Base-by-base conservation (phyloP, 2,888 invertebrate species). In the Philereme transversata region DNA sequence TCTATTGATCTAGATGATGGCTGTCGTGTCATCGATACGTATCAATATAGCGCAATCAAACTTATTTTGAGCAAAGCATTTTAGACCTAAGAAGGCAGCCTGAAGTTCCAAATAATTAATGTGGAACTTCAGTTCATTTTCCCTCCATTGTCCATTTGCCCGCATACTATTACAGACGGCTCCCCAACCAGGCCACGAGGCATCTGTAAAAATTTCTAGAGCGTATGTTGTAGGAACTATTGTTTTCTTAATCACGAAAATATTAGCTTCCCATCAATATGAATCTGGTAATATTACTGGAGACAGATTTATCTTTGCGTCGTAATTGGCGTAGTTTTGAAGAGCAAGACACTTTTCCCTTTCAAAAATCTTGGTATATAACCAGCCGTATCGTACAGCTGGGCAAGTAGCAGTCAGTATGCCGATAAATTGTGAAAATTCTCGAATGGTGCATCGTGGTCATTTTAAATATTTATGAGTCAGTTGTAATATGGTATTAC, bases 21-120 rank as follows among this genome's bases (percentile, higher is more conserved):
- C 63, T 7, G 59, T 65, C 1, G 62, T 62, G 22, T 65, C 62
- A 36, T 65, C 62, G 1, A 62, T 45, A 9, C 57, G 57, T n/a
- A 57, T 6, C n/a, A 57, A 45, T 7, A 57, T 46, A 22, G 34
- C 5, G 36, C 57, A 51, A 4, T 40, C 7, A 50, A n/a, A n/a
- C n/a, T n/a, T n/a, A n/a, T n/a, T n/a, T n/a, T n/a, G n/a, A n/a
- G n/a, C n/a, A n/a, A n/a, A 60, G 9, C 9, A 35, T 11, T 53
- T 60, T 3, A 60, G 9, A 4, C 34, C 45, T 33, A 60, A 5
- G 33, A 54, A 60, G 3, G 34, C 53, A 5, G 59, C 53, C 4
- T 48, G 40, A 10, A 60, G 9, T 40, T 60, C 54, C 6, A 60
- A 33, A n/a, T 60, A 51, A 35, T 60, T 60, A 22, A 60, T 60